Base-by-base conservation (phyloP, 2,888 invertebrate species). In the Teleiodes luculella region DNA sequence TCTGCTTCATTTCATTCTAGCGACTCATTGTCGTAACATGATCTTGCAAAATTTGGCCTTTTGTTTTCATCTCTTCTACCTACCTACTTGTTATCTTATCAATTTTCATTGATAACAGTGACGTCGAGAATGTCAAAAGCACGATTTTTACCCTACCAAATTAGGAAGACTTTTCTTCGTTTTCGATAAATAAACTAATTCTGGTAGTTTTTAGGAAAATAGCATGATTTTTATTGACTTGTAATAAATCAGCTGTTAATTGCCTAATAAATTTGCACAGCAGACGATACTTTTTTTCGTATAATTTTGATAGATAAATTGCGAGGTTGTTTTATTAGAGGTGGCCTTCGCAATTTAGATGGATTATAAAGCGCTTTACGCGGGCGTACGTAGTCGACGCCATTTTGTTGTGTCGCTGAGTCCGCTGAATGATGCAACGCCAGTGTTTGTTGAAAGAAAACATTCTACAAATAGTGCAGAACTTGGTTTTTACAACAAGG, bases 331-430 rank as follows among this genome's bases (percentile, higher is more conserved):
- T 5, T 43, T 43, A 28, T 43, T 28, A 43, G 28, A 28, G 18
- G 5, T 10, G 4, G 54, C 36, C 70, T 51, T 55, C 58, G 66
- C 45, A 51, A 73, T 61, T 76, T 62, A 66, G 77, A 67, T 74
- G 79, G 61, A 46, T 82, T 78, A 74, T 87, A 83, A 82, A 89
- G 88, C 88, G 88, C 88, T 88, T 86, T 84, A 76, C 67, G 68
- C 70, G 64, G 65, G 69, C 68, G 68, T 65, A 61, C 58, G 62
- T 59, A 70, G 67, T 70, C 78, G 87, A 82, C 89, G 89, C 89
- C 89, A 89, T 89, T 87, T 89, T 89, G 88, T 86, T 67, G 62
- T 47, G 45, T 54, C 41, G 62, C 66, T 56, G 61, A 59, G 71
- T 67, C 66, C 73, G 86, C 86, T 85, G 81, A 79, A 76, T 86